phyloP scores from a whole-genome alignment of 2,888 invertebrate species.

The Spisula subtruncata region DNA sequence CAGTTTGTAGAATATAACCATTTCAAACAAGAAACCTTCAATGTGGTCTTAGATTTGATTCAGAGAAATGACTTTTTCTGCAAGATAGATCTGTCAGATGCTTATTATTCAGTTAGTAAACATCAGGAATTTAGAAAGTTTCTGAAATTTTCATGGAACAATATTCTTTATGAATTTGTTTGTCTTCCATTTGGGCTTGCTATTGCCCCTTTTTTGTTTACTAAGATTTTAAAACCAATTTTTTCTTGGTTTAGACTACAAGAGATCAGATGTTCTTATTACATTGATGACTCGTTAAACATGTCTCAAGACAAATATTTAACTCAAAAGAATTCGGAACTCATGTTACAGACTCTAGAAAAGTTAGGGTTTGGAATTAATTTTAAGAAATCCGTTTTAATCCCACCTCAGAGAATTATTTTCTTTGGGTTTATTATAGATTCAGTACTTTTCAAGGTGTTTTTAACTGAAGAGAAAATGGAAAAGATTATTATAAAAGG shows the following conservation, averaged over 20 bases:
- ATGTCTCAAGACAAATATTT: conserved; percentile 43
- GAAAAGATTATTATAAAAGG: conserved; percentile 47
- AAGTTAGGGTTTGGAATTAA: conserved; percentile 58
- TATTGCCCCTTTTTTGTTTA: conserved; percentile 46
- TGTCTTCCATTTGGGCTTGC: conserved; percentile 48
- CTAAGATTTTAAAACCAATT: conserved; percentile 48
- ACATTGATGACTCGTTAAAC: conserved; percentile 71
- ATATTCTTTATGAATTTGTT: conserved; percentile 28
- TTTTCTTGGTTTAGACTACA: conserved; percentile 39
- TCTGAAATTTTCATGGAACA: conserved; percentile 50
- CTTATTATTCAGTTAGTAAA: no score
- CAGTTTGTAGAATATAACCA: no score
- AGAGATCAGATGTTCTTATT: conserved; percentile 35
- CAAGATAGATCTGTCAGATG: no score
- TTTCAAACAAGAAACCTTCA: no score
- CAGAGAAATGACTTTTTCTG: no score
- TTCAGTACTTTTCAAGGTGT: conserved; percentile 64
- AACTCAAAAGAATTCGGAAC: conserved; percentile 41
- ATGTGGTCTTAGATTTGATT: no score
- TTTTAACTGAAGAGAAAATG: conserved; percentile 64
- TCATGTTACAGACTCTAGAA: conserved; percentile 42
- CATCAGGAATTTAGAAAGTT: no score
- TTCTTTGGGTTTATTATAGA: conserved; percentile 68
- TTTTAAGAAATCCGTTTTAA: conserved; percentile 54
- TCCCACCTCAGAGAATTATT: conserved; percentile 49